These are phyloP conservation scores for Aphyosemion australe DNA, from an alignment of 2,113 vertebrate genomes.

Conservation along the genomic window DNA sequence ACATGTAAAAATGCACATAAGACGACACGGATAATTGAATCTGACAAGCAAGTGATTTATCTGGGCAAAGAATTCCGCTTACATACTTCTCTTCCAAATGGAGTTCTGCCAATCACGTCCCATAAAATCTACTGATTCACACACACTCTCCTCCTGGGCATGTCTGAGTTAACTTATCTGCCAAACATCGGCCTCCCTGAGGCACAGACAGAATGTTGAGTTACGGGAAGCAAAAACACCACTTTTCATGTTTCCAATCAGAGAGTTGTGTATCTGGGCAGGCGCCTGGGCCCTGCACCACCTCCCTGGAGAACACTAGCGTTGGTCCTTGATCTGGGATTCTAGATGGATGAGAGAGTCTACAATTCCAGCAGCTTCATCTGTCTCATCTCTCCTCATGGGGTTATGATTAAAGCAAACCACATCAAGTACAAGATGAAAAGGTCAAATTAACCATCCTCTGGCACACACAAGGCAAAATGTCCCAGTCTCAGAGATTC, in stretches of 20 bases:
- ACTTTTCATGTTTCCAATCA: constrained; percentile 44
- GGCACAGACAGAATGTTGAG: constrained; percentile 40
- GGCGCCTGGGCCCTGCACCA: constrained; percentile 13
- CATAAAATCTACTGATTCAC: constrained; percentile 42
- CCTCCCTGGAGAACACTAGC: constrained; percentile 37
- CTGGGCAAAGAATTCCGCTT: constrained; percentile 28
- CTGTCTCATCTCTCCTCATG: constrained; percentile 48
- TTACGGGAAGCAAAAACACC: constrained; percentile 66
- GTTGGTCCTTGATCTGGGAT: constrained; percentile 35
- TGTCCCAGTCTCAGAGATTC: not conserved
- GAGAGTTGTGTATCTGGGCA: constrained; percentile 44
- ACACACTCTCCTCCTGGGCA: constrained; percentile 23
- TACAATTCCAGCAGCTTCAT: constrained; percentile 14
- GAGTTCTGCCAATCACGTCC: constrained; percentile 39
- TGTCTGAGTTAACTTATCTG: constrained; percentile 59
- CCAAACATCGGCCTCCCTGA: constrained; percentile 33
- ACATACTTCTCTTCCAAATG: constrained; percentile 54
- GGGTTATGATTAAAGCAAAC: constrained; percentile 47
- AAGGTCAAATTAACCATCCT: constrained; percentile 17
- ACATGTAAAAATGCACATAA: not conserved
- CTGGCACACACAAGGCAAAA: constrained; percentile 12
- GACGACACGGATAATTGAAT: not conserved
- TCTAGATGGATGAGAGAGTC: constrained; percentile 33
- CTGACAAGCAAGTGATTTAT: constrained; percentile 29
- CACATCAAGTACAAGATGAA: constrained; percentile 49